Evolutionary conservation across 64 coral and sea anemone species (phyloP).

Genomic region (Montipora efflorescens): DNA sequence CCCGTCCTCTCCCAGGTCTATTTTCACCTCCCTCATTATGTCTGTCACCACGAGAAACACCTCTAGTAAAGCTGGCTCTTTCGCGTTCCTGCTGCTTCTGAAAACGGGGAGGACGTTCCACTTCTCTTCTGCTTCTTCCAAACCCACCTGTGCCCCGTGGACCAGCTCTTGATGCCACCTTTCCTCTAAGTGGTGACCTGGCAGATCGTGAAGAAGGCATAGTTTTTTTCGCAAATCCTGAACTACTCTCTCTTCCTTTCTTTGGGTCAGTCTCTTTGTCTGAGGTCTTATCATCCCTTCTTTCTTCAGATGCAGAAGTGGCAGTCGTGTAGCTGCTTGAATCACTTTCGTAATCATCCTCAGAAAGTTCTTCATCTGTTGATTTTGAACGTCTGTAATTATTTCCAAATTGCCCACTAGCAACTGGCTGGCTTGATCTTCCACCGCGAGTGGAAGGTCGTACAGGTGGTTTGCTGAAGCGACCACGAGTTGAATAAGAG

Average conservation of each 20-base stretch:
- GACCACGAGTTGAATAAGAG: constrained; percentile 70
- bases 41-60: constrained; percentile 44
- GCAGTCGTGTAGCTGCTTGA: constrained; percentile 95
- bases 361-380: constrained; percentile 58
- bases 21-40: constrained; percentile 34
- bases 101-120: constrained; percentile 90
- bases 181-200: constrained; percentile 14
- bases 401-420: constrained; percentile 82
- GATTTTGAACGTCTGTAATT: constrained; percentile 57
- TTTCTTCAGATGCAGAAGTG: constrained; percentile 96
- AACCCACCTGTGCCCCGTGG: constrained; percentile 59
- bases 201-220: neutral
- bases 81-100: constrained; percentile 94
- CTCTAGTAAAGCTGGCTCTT: constrained; percentile 55
- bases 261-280: constrained; percentile 7
- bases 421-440: constrained; percentile 75
- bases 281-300: constrained; percentile 55
- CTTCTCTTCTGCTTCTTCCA: constrained; percentile 64
- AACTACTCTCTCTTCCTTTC: constrained; percentile 41
- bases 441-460: constrained; percentile 6
- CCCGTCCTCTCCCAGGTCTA: constrained; percentile 78
- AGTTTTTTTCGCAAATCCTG: constrained; percentile 1
- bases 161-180: constrained; percentile 49
- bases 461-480: neutral
- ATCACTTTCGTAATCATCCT: constrained; percentile 84